These are phyloP conservation scores for Nebria salina DNA, from an alignment of 2,888 invertebrate species.

Conservation along the genomic window DNA sequence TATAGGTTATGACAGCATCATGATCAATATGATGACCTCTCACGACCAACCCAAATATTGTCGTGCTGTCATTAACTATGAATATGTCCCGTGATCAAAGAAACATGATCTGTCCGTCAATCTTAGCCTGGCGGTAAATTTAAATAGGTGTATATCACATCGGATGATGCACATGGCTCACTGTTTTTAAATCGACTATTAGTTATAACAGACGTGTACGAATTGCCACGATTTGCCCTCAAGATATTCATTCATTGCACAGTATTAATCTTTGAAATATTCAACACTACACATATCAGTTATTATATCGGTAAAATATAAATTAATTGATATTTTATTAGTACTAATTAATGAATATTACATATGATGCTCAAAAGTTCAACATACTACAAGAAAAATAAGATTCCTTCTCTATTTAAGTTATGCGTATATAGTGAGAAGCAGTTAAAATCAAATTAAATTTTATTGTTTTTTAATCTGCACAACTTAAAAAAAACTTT, in stretches of 20 bases:
- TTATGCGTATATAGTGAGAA: too few species aligned
- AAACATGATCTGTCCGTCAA: constrained; percentile 39
- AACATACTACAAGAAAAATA: too few species aligned
- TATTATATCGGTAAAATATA: too few species aligned
- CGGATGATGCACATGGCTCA: not conserved
- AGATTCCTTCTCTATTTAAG: too few species aligned
- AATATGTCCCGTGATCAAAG: not conserved
- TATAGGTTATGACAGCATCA: constrained; percentile 8
- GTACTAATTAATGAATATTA: too few species aligned
- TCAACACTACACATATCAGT: too few species aligned
- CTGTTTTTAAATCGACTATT: not conserved
- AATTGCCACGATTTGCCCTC: not conserved
- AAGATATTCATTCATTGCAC: not conserved
- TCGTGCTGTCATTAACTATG: constrained; percentile 42
- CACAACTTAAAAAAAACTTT: too few species aligned
- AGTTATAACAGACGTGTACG: not conserved
- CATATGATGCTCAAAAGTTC: too few species aligned
- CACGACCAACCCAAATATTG: constrained; percentile 46
- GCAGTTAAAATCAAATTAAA: too few species aligned
- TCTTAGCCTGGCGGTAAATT: not conserved
- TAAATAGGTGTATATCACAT: not conserved
- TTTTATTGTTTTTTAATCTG: too few species aligned
- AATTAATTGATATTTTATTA: too few species aligned
- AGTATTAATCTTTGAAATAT: too few species aligned
- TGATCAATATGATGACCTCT: constrained; percentile 29